Conservation (phyloP, 2,888 invertebrate species). For the Iphiclides podalirius region DNA sequence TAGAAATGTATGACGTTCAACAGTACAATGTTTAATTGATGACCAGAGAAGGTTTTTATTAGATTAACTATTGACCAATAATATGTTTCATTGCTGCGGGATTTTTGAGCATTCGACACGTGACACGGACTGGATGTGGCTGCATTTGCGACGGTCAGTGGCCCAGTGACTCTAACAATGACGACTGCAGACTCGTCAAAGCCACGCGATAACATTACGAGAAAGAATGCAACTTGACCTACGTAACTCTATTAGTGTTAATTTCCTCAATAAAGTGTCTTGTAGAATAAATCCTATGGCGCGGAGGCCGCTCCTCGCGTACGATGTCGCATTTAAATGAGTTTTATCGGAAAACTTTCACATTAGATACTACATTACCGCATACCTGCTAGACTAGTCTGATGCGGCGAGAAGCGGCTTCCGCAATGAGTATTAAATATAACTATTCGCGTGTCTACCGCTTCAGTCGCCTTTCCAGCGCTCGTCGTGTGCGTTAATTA, state of each 20-base stretch:
- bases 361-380: constrained; percentile 51
- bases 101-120: constrained; percentile 52
- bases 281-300: constrained; percentile 37
- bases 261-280: constrained; percentile 69
- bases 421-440: too few relatives aligned
- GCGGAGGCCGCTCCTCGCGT: constrained; percentile 46
- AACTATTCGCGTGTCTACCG: constrained; percentile 68
- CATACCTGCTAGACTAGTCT: constrained; percentile 38
- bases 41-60: constrained; percentile 50
- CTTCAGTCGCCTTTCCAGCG: constrained; percentile 74
- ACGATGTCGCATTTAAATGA: constrained; percentile 50
- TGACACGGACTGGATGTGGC: constrained; percentile 48
- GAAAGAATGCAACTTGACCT: constrained; percentile 31
- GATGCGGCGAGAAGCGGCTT: constrained; percentile 31
- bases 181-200: constrained; percentile 42
- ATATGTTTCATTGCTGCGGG: constrained; percentile 52
- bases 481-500: constrained; percentile 39
- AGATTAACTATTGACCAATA: constrained; percentile 64
- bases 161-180: constrained; percentile 53
- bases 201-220: constrained; percentile 36
- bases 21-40: constrained; percentile 41
- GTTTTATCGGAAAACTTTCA: constrained; percentile 52
- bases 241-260: constrained; percentile 68
- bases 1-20: constrained; percentile 68
- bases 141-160: constrained; percentile 61